These are phyloP conservation scores for Sebastiscus albofasciatus DNA, from an alignment of 2,797 vertebrate species.

Conservation along the genomic window DNA sequence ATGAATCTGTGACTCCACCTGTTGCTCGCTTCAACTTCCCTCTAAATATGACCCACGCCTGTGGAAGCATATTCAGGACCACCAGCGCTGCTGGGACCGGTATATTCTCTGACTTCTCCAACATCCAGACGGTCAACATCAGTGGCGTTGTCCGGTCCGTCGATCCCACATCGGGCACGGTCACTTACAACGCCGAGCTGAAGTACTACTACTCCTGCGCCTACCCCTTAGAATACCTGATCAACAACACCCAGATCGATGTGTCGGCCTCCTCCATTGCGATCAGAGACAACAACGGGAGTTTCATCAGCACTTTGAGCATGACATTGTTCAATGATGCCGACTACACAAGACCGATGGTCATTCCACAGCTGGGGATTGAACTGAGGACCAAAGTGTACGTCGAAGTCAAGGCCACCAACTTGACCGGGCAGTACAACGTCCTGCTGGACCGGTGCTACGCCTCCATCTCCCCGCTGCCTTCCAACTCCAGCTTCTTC, in stretches of 20 bases:
- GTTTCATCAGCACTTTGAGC: slow-evolving; percentile 85
- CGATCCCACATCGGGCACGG: slow-evolving; percentile 53
- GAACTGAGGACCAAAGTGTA: slow-evolving; percentile 77
- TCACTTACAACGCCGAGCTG: slow-evolving; percentile 83
- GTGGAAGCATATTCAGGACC: slow-evolving; percentile 81
- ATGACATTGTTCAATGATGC: slow-evolving; percentile 75
- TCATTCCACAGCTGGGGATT: slow-evolving; percentile 75
- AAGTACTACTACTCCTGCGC: slow-evolving; percentile 84
- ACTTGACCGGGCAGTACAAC: slow-evolving; percentile 82
- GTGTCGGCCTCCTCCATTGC: slow-evolving; percentile 81
- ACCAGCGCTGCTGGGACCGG: slow-evolving; percentile 72
- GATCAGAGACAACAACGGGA: slow-evolving; percentile 83
- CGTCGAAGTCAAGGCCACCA: slow-evolving; percentile 81
- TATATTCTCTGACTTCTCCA: slow-evolving; percentile 80
- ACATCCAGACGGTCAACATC: slow-evolving; percentile 82
- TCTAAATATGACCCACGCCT: slow-evolving; percentile 75
- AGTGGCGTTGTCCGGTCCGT: slow-evolving; percentile 70
- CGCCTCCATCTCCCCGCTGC: slow-evolving; percentile 75
- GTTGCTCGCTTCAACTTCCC: slow-evolving; percentile 79
- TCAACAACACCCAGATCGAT: slow-evolving; percentile 84
- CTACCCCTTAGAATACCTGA: slow-evolving; percentile 82
- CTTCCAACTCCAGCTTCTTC: slow-evolving; percentile 76
- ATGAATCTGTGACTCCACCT: slow-evolving; percentile 66
- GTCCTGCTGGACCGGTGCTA: slow-evolving; percentile 85
- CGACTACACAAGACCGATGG: slow-evolving; percentile 55